Conservation (phyloP, 2,113 vertebrate species). For the Rhinoptilus africanus region DNA sequence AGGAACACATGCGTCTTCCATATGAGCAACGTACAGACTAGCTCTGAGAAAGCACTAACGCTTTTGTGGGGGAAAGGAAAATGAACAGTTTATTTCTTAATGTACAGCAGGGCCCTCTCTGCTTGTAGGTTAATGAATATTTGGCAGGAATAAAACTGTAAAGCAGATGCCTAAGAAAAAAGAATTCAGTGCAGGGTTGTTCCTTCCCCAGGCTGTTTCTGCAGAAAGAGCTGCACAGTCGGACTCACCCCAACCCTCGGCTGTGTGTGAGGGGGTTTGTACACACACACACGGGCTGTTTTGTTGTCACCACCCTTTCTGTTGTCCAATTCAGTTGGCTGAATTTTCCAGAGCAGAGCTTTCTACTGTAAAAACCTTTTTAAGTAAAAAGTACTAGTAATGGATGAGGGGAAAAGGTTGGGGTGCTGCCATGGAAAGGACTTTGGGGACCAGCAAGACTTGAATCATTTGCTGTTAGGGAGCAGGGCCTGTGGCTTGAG, state of each 20-base stretch:
- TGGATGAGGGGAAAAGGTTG: neutral
- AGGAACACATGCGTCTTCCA: accelerated
- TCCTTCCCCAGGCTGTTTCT: neutral
- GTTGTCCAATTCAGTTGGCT: neutral
- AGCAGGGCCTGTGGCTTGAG: accelerated
- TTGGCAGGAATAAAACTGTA: neutral
- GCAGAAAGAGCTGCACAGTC: neutral
- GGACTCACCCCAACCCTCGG: accelerated
- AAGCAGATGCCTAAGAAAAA: neutral
- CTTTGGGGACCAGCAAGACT: neutral
- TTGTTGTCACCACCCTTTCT: neutral
- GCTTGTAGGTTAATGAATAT: neutral
- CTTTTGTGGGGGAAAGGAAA: neutral
- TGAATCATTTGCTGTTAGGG: accelerated
- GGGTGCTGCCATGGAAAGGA: neutral
- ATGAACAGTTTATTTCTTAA: neutral
- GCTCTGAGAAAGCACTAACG: neutral
- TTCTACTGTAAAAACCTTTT: neutral
- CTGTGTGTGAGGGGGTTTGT: neutral
- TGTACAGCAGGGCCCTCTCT: neutral
- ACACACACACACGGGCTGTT: neutral
- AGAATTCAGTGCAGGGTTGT: neutral
- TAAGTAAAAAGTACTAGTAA: neutral
- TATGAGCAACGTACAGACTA: accelerated
- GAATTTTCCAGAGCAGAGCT: neutral